Conservation (phyloP, 1,140 invertebrate species). For the Anastrepha obliqua region DNA sequence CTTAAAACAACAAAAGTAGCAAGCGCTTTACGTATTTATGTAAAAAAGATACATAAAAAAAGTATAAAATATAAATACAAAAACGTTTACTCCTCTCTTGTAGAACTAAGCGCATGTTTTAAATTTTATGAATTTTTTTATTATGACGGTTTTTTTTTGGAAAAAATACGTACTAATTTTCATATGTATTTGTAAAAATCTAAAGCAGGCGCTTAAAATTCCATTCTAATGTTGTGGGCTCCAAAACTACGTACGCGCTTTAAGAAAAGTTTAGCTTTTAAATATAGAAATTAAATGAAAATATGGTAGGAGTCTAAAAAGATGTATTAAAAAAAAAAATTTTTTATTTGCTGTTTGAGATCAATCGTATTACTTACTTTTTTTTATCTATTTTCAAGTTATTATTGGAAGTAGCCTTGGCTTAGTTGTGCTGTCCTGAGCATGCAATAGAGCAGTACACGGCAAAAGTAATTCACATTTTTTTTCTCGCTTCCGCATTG, state of each 20-base stretch:
- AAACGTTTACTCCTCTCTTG: neutral
- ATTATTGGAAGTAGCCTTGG: neutral
- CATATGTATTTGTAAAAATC: conserved; percentile 38
- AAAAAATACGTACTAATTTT: neutral
- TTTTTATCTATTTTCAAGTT: neutral
- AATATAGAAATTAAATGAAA: neutral
- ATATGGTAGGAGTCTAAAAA: neutral
- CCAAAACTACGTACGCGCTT: conserved; percentile 19
- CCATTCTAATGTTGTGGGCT: conserved; percentile 16
- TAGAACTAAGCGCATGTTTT: conserved; percentile 35
- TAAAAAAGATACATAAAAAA: neutral
- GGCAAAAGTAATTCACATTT: too few relatives aligned
- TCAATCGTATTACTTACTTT: neutral
- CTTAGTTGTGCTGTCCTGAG: too few relatives aligned
- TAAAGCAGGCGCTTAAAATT: conserved; percentile 53
- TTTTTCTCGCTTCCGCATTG: too few relatives aligned
- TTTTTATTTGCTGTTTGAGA: neutral
- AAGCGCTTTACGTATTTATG: neutral
- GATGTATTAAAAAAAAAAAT: neutral
- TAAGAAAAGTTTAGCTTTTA: conserved; percentile 1
- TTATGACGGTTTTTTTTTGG: neutral
- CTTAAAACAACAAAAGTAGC: neutral
- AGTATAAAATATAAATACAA: neutral
- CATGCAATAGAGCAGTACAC: too few relatives aligned
- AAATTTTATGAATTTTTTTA: conserved; percentile 9